Conservation (phyloP, 2,113 vertebrate genomes). For the Gymnocephalus cernua region DNA sequence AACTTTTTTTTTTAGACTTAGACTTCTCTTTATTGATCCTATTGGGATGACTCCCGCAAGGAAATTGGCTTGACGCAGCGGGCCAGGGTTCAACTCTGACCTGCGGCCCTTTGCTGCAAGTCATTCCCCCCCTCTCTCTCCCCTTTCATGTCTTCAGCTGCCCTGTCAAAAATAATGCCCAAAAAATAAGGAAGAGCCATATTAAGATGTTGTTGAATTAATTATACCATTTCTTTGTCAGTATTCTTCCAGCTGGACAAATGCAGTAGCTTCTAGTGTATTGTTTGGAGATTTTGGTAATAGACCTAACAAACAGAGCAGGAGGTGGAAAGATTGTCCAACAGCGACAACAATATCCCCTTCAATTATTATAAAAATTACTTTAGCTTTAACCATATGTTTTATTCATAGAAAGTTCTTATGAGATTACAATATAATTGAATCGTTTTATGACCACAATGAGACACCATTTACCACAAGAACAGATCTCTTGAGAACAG, state of each 20-base stretch:
- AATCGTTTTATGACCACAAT: constrained; percentile 14
- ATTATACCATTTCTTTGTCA: not conserved
- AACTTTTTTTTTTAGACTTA: no score
- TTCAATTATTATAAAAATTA: not conserved
- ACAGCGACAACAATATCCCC: no score
- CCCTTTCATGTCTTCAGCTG: no score
- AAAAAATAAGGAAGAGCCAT: not conserved
- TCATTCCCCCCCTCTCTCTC: no score
- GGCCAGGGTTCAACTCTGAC: no score
- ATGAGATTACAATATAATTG: constrained; percentile 13
- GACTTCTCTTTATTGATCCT: no score
- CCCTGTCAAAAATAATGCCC: no score
- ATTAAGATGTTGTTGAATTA: not conserved
- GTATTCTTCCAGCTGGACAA: not conserved
- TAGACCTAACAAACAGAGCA: not conserved
- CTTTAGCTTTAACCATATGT: not conserved
- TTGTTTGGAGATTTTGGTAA: constrained; percentile 5
- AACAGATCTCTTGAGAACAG: constrained; percentile 13
- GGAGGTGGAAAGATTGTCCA: not conserved
- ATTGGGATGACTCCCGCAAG: no score
- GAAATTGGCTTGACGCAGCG: no score
- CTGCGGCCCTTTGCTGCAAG: no score
- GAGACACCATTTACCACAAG: not conserved
- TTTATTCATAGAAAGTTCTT: constrained; percentile 14
- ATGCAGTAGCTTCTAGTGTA: not conserved